These are phyloP conservation scores for Solenopsis fugax DNA, from an alignment of 1,140 invertebrate species.

Conservation along the genomic window DNA sequence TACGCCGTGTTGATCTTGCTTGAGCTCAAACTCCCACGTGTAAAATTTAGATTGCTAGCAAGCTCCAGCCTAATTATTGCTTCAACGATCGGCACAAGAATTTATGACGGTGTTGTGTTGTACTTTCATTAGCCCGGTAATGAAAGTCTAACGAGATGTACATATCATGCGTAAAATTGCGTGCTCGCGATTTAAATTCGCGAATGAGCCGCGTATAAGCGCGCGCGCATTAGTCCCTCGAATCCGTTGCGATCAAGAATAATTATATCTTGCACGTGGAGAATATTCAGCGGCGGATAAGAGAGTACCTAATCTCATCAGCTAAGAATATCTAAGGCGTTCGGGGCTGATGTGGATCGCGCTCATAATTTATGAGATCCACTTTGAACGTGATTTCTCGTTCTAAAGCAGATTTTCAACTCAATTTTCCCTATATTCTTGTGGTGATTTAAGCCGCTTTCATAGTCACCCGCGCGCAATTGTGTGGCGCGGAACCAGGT, in stretches of 20 bases:
- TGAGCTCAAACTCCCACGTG: conserved; percentile 59
- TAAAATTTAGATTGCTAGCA: conserved; percentile 74
- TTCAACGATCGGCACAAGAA: conserved; percentile 62
- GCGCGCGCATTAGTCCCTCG: neutral
- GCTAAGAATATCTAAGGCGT: neutral
- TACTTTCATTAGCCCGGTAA: conserved; percentile 64
- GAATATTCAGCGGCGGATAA: neutral
- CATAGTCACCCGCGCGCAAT: neutral
- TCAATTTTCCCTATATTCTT: neutral
- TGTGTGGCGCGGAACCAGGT: neutral
- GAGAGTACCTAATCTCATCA: neutral
- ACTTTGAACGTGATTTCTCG: conserved; percentile 20
- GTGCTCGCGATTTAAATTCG: neutral
- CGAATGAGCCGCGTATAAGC: neutral
- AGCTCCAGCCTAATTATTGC: conserved; percentile 53
- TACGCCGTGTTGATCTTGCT: conserved; percentile 71
- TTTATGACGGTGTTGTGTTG: conserved; percentile 64
- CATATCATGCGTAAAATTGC: conserved; percentile 16
- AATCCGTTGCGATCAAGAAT: neutral
- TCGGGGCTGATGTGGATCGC: neutral
- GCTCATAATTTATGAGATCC: conserved; percentile 29
- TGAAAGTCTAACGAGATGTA: conserved; percentile 35
- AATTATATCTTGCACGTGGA: neutral
- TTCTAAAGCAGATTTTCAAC: conserved; percentile 12
- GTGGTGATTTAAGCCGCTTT: conserved; percentile 3